A percentile compares a stretch with the other conserved stretches of the same genome.
phyloP scores from a whole-genome alignment of 2,113 vertebrate species.

The Grammomys dolichurus region DNA sequence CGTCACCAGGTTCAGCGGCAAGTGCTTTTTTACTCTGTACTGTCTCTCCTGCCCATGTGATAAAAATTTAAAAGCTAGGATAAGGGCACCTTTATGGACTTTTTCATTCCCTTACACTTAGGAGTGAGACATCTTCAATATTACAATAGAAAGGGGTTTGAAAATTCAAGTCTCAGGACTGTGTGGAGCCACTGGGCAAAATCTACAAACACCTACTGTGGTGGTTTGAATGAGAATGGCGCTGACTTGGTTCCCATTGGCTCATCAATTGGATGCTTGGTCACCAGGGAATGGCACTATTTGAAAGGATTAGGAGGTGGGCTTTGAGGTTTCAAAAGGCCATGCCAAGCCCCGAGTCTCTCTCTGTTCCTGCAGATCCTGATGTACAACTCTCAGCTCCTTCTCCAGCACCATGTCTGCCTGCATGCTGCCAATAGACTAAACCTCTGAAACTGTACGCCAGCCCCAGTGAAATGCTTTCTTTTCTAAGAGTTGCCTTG shows the following conservation, averaged over 20 bases:
- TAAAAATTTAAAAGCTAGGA: conserved; percentile 14
- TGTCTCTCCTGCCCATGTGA: neutral
- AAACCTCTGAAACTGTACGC: neutral
- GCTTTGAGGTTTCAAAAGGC: neutral
- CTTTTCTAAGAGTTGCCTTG: neutral
- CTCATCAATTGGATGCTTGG: neutral
- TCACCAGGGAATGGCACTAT: neutral
- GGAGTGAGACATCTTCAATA: neutral
- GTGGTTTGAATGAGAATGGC: neutral
- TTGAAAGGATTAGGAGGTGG: neutral
- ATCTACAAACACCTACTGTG: neutral
- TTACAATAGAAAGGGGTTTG: neutral
- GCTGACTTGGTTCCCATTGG: too few relatives aligned
- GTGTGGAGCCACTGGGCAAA: neutral
- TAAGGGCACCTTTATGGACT: conserved; percentile 26
- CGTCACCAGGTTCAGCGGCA: neutral
- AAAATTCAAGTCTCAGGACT: neutral
- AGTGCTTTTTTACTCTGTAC: neutral
- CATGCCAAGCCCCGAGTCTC: neutral
- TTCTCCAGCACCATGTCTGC: neutral
- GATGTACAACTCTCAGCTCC: neutral
- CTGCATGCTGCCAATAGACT: neutral
- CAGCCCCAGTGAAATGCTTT: neutral
- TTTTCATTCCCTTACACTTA: neutral
- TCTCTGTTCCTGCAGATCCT: neutral